Evolutionary conservation across 2,888 invertebrate genomes (phyloP), one percentile per base, ranked within the genome.

Genomic region (Himalopsyche anomala): DNA sequence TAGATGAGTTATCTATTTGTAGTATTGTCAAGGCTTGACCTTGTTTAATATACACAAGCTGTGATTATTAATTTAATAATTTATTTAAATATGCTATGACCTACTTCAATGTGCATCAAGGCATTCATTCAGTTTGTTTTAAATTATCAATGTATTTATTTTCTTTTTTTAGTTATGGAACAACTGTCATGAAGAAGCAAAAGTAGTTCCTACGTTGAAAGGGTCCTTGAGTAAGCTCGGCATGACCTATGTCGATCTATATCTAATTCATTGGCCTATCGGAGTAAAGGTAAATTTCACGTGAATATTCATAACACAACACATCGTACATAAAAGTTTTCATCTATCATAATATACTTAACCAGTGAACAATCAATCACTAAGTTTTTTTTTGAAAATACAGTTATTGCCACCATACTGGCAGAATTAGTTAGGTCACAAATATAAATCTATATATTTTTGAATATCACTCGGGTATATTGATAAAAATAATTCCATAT

Each of bases 261-360:
- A 96, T 90, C 93, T 98, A 9, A 94, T 98, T 88, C 98, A 98
- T 90, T 96, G 97, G 95, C 98, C 98, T 1, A 92, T 96, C 84
- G 96, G 95, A 15, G 94, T 95, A 83, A 92, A 92, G 85, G 93
- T 93, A 87, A 91, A 28, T 28, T 28, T 28, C 28, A 28, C 28
- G 40, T 36, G 11, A 62, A 62, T 40, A 51, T 55, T 17, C 45
- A 36, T 62, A 11, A 74, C 3, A 15, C 3, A 74, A 74, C 19
- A 19, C 28, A 36, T 11, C 62, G 9, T 28, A 62, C 38, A 28
- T 36, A 11, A 74, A 74, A 12, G 38, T 28, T 45, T 45, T 2
- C 45, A 45, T 45, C 6, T 45, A 45, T 11, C 11, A 45, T 5
- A 45, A 45, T 45, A 45, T 45, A 45, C 9, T 11, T 45, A 45